Evolutionary conservation across 2,113 vertebrate species (phyloP).

Genomic region (Muntiacus reevesi): DNA sequence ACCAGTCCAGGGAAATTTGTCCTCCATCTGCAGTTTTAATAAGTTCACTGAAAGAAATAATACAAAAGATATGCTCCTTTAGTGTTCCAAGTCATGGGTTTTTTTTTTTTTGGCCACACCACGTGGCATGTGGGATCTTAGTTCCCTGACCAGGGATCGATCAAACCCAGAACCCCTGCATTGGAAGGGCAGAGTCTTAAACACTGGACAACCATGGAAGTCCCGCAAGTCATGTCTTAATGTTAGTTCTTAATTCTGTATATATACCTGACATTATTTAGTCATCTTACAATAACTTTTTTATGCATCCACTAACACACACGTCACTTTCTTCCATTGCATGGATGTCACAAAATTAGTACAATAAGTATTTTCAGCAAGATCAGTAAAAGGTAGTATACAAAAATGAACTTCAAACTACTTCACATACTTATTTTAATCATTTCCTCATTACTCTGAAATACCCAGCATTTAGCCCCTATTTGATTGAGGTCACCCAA

Average conservation of each 20-base stretch:
- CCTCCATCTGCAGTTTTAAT: conserved; percentile 98
- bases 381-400: neutral
- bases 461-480: conserved; percentile 31
- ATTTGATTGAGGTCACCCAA: conserved; percentile 50
- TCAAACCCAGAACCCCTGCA: neutral
- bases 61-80: conserved; percentile 56
- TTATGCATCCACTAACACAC: neutral
- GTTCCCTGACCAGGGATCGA: neutral
- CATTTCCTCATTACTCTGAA: conserved; percentile 45
- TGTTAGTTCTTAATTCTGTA: neutral
- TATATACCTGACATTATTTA: neutral
- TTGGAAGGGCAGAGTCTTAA: neutral
- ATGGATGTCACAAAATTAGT: conserved; percentile 8
- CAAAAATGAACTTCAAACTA: conserved; percentile 9
- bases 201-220: neutral
- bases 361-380: neutral
- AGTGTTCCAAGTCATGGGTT: neutral
- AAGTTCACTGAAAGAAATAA: conserved; percentile 91
- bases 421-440: conserved; percentile 30
- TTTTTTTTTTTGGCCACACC: neutral
- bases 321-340: neutral
- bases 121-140: neutral
- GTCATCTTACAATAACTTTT: conserved; percentile 5
- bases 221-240: neutral
- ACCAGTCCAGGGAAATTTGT: conserved; percentile 99